Percentiles rank a stretch among this genome's conserved stretches.
phyloP scores from a whole-genome alignment of 1,140 invertebrate species.

The Drosophila bifasciata region DNA sequence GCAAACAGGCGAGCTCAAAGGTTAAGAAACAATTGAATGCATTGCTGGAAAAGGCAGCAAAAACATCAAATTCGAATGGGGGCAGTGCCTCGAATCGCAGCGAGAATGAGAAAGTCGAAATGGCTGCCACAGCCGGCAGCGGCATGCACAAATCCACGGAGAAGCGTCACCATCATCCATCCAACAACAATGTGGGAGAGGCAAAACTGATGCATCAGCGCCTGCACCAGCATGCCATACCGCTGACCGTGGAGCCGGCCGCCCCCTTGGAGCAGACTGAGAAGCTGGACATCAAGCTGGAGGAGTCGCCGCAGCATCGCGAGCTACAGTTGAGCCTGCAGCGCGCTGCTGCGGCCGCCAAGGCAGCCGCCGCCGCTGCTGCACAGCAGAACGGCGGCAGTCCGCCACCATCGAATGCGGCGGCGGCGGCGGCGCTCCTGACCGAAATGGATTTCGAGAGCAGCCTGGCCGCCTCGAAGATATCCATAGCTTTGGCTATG shows the following conservation, averaged over 20 bases:
- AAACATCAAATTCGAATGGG: constrained; percentile 33
- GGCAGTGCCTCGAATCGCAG: neutral
- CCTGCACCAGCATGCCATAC: constrained; percentile 77
- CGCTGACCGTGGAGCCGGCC: constrained; percentile 76
- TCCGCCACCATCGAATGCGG: constrained; percentile 14
- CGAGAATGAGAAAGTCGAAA: constrained; percentile 16
- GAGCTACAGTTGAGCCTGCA: constrained; percentile 69
- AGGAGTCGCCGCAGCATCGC: constrained; percentile 75
- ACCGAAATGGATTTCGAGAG: constrained; percentile 79
- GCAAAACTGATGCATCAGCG: constrained; percentile 52
- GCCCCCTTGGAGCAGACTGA: constrained; percentile 79
- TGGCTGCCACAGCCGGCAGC: neutral
- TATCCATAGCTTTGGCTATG: constrained; percentile 66
- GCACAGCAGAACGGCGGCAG: constrained; percentile 38
- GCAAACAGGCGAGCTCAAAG: constrained; percentile 70
- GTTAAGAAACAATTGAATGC: constrained; percentile 82
- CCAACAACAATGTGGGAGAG: constrained; percentile 40
- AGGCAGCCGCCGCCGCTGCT: constrained; percentile 34
- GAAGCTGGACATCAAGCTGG: constrained; percentile 78
- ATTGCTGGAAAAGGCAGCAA: constrained; percentile 70
- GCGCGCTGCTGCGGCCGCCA: constrained; percentile 47
- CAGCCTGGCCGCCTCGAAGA: constrained; percentile 77
- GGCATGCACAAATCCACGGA: constrained; percentile 31
- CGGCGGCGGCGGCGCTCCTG: constrained; percentile 25
- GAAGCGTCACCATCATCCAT: constrained; percentile 34